Percentiles rank a stretch among this genome's conserved stretches.
phyloP scores from a whole-genome alignment of 1,140 invertebrate species.

The Philotrypesis tridentata region DNA sequence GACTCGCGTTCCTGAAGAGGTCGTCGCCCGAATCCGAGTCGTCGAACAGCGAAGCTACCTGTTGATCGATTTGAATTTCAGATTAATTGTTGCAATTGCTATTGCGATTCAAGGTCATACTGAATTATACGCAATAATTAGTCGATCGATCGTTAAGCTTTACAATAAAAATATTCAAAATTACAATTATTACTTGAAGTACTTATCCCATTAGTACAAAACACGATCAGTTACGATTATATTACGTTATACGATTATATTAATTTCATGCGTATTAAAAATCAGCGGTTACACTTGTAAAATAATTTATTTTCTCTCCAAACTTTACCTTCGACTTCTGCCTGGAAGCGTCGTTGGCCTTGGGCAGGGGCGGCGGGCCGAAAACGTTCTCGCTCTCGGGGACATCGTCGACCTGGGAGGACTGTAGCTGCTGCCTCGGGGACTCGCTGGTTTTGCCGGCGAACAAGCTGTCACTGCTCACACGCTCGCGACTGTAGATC shows the following conservation, averaged over 20 bases:
- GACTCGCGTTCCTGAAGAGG: constrained; percentile 62
- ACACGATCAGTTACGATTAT: no score
- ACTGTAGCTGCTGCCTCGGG: constrained; percentile 39
- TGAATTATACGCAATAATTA: no score
- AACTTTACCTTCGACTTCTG: constrained; percentile 53
- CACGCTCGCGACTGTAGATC: constrained; percentile 58
- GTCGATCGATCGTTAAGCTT: no score
- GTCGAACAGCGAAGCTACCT: constrained; percentile 62
- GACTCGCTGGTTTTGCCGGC: neutral
- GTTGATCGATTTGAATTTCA: neutral
- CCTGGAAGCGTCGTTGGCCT: constrained; percentile 40
- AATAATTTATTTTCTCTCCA: no score
- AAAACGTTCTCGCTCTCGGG: constrained; percentile 64
- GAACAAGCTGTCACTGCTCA: constrained; percentile 62
- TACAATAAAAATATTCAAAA: no score
- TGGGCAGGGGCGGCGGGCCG: constrained; percentile 62
- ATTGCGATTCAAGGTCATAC: no score
- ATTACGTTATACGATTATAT: no score
- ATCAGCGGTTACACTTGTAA: no score
- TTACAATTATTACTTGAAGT: no score
- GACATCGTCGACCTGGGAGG: constrained; percentile 51
- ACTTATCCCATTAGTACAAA: no score
- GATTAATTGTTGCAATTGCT: no score
- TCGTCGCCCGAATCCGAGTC: constrained; percentile 67
- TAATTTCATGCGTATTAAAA: no score